Base-by-base conservation (phyloP, 2,113 vertebrate species). In the Nannobrachium achirus region DNA sequence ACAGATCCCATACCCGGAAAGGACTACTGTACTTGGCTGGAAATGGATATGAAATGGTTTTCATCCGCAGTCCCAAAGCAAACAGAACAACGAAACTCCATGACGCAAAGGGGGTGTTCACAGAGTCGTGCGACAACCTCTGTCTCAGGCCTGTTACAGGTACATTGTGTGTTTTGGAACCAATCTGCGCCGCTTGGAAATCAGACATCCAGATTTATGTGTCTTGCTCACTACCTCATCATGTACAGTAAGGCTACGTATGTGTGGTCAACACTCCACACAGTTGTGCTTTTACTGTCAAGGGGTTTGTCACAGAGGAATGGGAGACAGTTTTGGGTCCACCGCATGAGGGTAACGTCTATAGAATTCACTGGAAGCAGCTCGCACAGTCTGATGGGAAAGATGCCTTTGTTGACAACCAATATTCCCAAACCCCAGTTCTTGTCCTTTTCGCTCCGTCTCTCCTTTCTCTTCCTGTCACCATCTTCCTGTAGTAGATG, bases 401-500 rank as follows among this genome's bases (percentile, higher is more conserved):
- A 33, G 3, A 33, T 33, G 25, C 25, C 6, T 33, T 33, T 2
- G 25, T 33, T 33, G 25, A 33, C 3, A 33, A 33, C 25, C 3
- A 33, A 33, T 33, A 33, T 33, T 33, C 25, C 25, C 3, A 33
- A 33, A 33, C 16, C n/a, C 39, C 55, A 13, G 25, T 53, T 65
- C 33, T 56, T 11, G n/a, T 44, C 42, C 18, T 58, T 18, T 33
- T 51, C 15, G 52, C 13, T 41, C 45, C 38, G 5, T 73, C n/a
- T 55, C 56, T 41, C 64, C 72, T 80, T 66, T 66, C 67, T 55
- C 61, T 79, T 85, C 83, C 79, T 83, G 73, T 71, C 71, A 82
- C 64, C 42, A 74, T 88, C 79, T 86, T 93, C 88, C 90, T 91
- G 90, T 88, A 61, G 55, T 63, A 82, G 74, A 84, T 52, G 66